Percentiles rank a stretch among this genome's conserved stretches.
Evolutionary conservation across 2,797 vertebrate genomes (phyloP).

Genomic region (Pipistrellus pipistrellus): DNA sequence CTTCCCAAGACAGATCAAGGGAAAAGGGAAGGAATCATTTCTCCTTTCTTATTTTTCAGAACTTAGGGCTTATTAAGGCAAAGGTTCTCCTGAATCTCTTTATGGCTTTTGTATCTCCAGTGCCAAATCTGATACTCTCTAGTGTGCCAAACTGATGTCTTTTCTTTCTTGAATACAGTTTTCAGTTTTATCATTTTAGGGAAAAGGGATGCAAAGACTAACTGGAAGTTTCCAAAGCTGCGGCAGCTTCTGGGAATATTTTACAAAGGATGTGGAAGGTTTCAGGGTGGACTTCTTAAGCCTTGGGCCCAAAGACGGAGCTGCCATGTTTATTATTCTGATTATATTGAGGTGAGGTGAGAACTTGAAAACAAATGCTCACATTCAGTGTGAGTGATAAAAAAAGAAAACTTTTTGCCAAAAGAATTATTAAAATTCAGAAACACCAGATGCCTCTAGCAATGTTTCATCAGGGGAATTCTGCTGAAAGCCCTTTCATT

Average conservation of each 20-base stretch:
- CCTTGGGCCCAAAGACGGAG: background rate
- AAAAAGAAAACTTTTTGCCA: constrained; percentile 32
- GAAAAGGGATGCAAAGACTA: background rate
- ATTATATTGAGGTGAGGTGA: background rate
- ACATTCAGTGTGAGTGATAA: constrained; percentile 28
- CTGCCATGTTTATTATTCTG: constrained; percentile 43
- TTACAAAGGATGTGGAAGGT: constrained; percentile 50
- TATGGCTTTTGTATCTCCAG: accelerated
- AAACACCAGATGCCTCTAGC: constrained; percentile 66
- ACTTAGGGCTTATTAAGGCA: background rate
- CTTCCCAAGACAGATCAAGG: background rate
- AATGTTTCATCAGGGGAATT: constrained; percentile 63
- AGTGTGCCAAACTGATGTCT: background rate
- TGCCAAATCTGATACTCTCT: background rate
- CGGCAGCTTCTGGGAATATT: background rate
- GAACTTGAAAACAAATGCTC: constrained; percentile 62
- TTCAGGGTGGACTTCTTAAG: background rate
- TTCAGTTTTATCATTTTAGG: constrained; percentile 57
- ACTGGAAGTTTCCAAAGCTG: background rate
- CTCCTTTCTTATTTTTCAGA: background rate
- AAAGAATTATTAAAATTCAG: constrained; percentile 77
- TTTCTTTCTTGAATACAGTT: constrained; percentile 40
- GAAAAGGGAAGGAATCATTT: accelerated
- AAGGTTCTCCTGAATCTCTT: background rate
- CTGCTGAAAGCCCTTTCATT: constrained; percentile 61